phyloP scores from a whole-genome alignment of 1,140 invertebrate species.

The Sycophaga agraensis region DNA sequence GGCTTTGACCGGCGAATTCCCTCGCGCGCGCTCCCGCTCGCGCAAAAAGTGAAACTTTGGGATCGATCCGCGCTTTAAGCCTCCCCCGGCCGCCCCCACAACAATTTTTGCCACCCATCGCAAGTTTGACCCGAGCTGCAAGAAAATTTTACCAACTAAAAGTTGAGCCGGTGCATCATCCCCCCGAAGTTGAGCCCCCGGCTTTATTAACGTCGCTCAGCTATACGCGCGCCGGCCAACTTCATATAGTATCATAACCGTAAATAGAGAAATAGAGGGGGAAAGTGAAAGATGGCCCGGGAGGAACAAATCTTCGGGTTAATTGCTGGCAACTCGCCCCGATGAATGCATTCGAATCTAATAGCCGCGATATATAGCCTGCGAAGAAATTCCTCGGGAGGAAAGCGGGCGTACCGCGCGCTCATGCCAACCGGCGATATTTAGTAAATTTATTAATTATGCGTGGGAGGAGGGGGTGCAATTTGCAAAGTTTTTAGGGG shows the following conservation, averaged over 20 bases:
- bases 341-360: background rate
- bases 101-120: slow-evolving; percentile 17
- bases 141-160: slow-evolving; percentile 24
- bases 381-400: too few relatives aligned
- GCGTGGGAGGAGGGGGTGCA: too few relatives aligned
- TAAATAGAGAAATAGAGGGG: background rate
- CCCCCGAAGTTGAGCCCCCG: background rate
- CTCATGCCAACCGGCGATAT: too few relatives aligned
- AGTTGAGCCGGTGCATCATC: slow-evolving; percentile 4
- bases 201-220: slow-evolving; percentile 29
- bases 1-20: background rate
- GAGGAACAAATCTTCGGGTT: slow-evolving; percentile 1
- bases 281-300: background rate
- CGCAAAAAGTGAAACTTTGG: too few relatives aligned
- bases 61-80: too few relatives aligned
- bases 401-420: too few relatives aligned
- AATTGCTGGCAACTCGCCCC: slow-evolving; percentile 8
- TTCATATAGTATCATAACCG: background rate
- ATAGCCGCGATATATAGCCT: too few relatives aligned
- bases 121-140: slow-evolving; percentile 9
- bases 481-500: too few relatives aligned
- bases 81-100: too few relatives aligned
- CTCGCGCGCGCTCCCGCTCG: too few relatives aligned
- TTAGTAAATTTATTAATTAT: too few relatives aligned
- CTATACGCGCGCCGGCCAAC: too few relatives aligned